These are phyloP conservation scores for Phyllotreta striolata DNA, from an alignment of 2,888 invertebrate species.

Conservation along the genomic window DNA sequence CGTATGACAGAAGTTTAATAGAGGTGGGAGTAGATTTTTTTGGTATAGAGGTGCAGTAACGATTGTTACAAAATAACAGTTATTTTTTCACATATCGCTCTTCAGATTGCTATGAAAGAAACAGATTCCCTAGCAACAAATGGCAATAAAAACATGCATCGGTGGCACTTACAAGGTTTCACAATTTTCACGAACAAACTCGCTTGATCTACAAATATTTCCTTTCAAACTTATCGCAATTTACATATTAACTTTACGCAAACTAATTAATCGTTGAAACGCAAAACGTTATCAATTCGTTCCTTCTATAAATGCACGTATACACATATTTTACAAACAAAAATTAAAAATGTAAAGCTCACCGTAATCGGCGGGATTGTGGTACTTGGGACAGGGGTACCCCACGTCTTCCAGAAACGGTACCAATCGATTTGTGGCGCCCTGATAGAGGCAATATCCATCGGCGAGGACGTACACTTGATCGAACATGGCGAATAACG, in stretches of 20 bases:
- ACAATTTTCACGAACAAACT: neutral
- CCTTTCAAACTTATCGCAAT: too few species aligned
- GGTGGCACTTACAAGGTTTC: neutral
- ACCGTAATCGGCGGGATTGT: conserved; percentile 97
- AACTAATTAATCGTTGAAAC: conserved; percentile 1
- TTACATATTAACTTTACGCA: too few species aligned
- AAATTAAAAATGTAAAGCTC: conserved; percentile 58
- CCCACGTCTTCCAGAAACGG: conserved; percentile 80
- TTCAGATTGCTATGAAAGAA: too few species aligned
- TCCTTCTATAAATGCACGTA: neutral
- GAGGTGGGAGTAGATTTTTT: too few species aligned
- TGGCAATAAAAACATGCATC: neutral
- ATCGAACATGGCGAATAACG: conserved; percentile 89
- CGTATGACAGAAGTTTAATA: too few species aligned
- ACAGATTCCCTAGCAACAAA: too few species aligned
- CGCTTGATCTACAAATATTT: neutral
- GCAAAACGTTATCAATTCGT: neutral
- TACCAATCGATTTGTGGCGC: conserved; percentile 74
- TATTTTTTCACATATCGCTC: too few species aligned
- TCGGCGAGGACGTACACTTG: conserved; percentile 87
- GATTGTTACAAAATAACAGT: too few species aligned
- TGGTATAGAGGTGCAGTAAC: too few species aligned
- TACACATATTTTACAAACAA: neutral
- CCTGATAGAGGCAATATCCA: conserved; percentile 89
- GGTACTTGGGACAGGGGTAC: conserved; percentile 86